Percentiles rank a stretch among this genome's conserved stretches.
Conservation (phyloP, 2,113 vertebrate species). For the Trogon melanurus region DNA sequence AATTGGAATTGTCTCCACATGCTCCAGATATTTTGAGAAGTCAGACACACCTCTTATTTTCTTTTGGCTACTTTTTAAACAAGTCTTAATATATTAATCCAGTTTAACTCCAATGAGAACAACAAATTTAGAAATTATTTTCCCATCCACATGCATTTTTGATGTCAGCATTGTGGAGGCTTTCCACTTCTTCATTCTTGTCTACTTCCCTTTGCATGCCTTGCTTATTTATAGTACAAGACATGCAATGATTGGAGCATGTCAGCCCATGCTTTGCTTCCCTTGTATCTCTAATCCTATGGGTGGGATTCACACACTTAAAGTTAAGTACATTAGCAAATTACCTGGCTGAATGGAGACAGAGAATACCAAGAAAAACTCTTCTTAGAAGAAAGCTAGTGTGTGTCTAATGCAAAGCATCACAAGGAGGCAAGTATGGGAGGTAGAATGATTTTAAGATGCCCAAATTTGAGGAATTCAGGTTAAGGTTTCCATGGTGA, state of each 20-base stretch:
- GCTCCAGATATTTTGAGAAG: background rate
- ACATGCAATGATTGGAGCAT: background rate
- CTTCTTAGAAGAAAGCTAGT: background rate
- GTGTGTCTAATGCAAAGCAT: background rate
- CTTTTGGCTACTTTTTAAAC: background rate
- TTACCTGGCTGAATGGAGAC: background rate
- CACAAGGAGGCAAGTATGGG: background rate
- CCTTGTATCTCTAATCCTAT: background rate
- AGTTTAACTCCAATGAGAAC: background rate
- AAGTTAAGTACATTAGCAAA: background rate
- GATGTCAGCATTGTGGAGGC: background rate
- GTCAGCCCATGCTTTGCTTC: background rate
- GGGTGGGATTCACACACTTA: background rate
- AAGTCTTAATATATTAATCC: background rate
- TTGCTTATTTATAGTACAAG: background rate
- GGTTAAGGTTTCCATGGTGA: constrained; percentile 72
- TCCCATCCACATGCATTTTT: background rate
- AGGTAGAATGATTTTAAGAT: constrained; percentile 28
- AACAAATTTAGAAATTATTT: background rate
- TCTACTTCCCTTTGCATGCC: background rate
- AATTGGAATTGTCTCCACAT: background rate
- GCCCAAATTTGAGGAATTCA: constrained; percentile 34
- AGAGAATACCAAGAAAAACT: background rate
- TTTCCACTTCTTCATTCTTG: background rate
- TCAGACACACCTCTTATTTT: background rate